Percentiles rank a stretch among this genome's conserved stretches.
Evolutionary conservation across 2,113 vertebrate species (phyloP).

Genomic region (Malurus melanocephalus): DNA sequence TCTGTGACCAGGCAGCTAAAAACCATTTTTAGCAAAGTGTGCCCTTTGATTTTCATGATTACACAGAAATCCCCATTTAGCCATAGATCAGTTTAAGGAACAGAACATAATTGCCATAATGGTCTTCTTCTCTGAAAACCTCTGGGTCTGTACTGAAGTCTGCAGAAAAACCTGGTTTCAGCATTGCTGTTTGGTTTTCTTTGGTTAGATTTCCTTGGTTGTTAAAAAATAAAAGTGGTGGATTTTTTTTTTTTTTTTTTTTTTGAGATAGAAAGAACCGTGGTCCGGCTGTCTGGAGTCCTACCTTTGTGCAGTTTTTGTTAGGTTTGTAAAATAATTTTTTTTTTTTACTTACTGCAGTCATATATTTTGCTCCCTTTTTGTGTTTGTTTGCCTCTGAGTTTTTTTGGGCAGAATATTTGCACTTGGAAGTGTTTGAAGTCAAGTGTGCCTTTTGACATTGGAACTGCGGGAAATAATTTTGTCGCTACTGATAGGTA

Average conservation of each 20-base stretch:
- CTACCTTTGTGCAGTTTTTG: not conserved
- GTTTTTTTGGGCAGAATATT: not conserved
- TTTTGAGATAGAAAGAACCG: not conserved
- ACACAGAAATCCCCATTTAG: constrained; percentile 23
- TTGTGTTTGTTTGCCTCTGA: not conserved
- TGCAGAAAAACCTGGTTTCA: not conserved
- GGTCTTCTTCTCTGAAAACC: not conserved
- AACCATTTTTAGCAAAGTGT: not conserved
- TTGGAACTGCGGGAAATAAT: not conserved
- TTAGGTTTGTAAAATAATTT: not conserved
- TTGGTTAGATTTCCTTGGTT: constrained; percentile 14
- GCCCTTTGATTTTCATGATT: not conserved
- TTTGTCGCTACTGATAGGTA: not conserved
- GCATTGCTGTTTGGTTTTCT: not conserved
- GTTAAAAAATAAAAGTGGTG: not conserved
- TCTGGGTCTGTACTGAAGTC: not conserved
- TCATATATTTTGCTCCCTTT: not conserved
- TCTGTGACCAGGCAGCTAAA: not conserved
- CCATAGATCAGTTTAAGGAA: not conserved
- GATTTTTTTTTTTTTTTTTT: not conserved
- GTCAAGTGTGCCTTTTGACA: not conserved
- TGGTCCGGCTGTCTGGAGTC: not conserved
- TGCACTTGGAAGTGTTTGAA: not conserved
- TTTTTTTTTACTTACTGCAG: not conserved
- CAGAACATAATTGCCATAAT: not conserved